A percentile compares a stretch with the other conserved stretches of the same genome.
Conservation (phyloP, 2,797 vertebrate genomes). For the Aulostomus chinensis region DNA sequence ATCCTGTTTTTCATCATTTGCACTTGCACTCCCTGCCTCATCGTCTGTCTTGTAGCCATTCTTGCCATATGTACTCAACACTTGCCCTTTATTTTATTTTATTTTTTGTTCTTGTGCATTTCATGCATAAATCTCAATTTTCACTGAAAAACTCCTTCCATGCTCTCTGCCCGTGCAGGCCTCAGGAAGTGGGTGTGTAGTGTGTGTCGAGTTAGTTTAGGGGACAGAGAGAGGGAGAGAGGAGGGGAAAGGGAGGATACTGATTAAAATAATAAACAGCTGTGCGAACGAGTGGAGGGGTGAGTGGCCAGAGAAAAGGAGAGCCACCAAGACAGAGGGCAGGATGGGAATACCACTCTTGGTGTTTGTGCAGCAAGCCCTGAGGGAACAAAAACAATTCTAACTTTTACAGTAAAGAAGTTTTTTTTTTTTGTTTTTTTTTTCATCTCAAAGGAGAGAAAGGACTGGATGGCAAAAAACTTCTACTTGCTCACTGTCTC, state of each 20-base stretch:
- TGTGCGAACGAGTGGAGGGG: slow-evolving; percentile 74
- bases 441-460: neutral
- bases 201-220: slow-evolving; percentile 72
- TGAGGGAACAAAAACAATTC: neutral
- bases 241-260: slow-evolving; percentile 90
- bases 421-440: slow-evolving; percentile 30
- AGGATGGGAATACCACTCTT: slow-evolving; percentile 34
- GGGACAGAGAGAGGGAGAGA: slow-evolving; percentile 70
- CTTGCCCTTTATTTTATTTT: neutral
- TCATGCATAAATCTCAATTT: slow-evolving; percentile 18
- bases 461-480: slow-evolving; percentile 9
- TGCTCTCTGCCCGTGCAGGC: slow-evolving; percentile 67
- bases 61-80: neutral
- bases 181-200: slow-evolving; percentile 93
- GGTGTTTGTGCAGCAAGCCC: slow-evolving; percentile 17
- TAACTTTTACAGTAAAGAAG: slow-evolving; percentile 3
- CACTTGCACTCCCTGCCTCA: too few species aligned
- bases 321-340: slow-evolving; percentile 41
- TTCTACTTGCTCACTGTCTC: slow-evolving; percentile 9
- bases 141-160: slow-evolving; percentile 12
- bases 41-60: neutral
- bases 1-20: too few species aligned
- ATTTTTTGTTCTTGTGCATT: neutral
- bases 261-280: slow-evolving; percentile 98
- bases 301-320: slow-evolving; percentile 54